These are phyloP conservation scores for Eurois occulta DNA, from an alignment of 2,888 invertebrate species.

Conservation along the genomic window DNA sequence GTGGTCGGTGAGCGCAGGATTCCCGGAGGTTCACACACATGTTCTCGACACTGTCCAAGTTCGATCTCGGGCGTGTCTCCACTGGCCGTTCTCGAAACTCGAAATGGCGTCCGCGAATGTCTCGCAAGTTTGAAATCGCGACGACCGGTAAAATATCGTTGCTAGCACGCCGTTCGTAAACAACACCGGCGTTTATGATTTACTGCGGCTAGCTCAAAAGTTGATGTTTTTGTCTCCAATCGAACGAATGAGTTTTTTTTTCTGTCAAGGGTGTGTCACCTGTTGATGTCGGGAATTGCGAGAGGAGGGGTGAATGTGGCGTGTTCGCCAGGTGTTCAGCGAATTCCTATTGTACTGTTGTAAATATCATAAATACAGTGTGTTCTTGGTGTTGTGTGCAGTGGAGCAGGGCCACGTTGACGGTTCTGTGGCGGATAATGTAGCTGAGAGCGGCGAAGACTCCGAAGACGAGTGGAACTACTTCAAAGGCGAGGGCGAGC, in stretches of 20 bases:
- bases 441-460: constrained; percentile 94
- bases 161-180: constrained; percentile 73
- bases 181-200: constrained; percentile 69
- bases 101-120: constrained; percentile 88
- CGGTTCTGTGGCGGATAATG: constrained; percentile 92
- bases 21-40: constrained; percentile 76
- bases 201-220: constrained; percentile 56
- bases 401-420: constrained; percentile 88
- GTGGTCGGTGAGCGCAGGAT: constrained; percentile 80
- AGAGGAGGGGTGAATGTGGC: constrained; percentile 70
- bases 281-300: constrained; percentile 79
- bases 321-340: constrained; percentile 73
- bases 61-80: constrained; percentile 82
- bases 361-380: constrained; percentile 59
- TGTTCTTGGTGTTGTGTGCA: constrained; percentile 78
- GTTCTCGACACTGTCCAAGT: constrained; percentile 66
- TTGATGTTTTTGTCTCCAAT: constrained; percentile 61
- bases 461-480: constrained; percentile 98
- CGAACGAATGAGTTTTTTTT: constrained; percentile 60
- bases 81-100: constrained; percentile 82
- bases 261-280: constrained; percentile 86
- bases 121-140: constrained; percentile 86
- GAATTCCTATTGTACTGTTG: constrained; percentile 46
- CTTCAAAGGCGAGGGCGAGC: constrained; percentile 92
- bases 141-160: constrained; percentile 88